phyloP scores from a whole-genome alignment of 2,113 vertebrate species.

The Calidris pugnax region DNA sequence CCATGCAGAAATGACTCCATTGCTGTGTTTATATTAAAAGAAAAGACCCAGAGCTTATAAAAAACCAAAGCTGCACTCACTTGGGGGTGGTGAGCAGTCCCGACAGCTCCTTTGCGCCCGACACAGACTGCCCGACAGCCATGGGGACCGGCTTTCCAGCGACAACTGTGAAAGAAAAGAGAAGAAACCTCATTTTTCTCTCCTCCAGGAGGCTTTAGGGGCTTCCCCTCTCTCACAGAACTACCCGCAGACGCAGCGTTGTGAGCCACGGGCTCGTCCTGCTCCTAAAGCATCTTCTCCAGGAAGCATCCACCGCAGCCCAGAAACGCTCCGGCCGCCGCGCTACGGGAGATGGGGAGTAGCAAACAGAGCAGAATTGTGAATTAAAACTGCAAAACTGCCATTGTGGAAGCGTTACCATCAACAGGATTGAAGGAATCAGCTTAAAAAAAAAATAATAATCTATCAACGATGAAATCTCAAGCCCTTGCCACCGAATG shows the following conservation, averaged over 20 bases:
- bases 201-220: accelerated
- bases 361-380: neutral
- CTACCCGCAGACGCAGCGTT: neutral
- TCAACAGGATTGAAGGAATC: neutral
- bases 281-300: neutral
- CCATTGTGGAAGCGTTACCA: accelerated
- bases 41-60: neutral
- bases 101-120: constrained; percentile 85
- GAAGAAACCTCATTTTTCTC: neutral
- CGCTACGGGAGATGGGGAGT: neutral
- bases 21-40: too few relatives aligned
- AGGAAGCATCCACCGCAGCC: neutral
- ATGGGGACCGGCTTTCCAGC: constrained; percentile 83
- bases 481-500: neutral
- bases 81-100: constrained; percentile 86
- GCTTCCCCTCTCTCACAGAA: neutral
- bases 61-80: constrained; percentile 68
- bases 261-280: neutral
- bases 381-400: neutral
- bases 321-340: accelerated
- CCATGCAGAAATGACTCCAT: accelerated
- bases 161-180: constrained; percentile 47
- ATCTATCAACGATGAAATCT: neutral
- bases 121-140: constrained; percentile 78
- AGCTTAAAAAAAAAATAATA: neutral